Base-by-base conservation (phyloP, 1,140 invertebrate genomes). In the Bacillus rossius region DNA sequence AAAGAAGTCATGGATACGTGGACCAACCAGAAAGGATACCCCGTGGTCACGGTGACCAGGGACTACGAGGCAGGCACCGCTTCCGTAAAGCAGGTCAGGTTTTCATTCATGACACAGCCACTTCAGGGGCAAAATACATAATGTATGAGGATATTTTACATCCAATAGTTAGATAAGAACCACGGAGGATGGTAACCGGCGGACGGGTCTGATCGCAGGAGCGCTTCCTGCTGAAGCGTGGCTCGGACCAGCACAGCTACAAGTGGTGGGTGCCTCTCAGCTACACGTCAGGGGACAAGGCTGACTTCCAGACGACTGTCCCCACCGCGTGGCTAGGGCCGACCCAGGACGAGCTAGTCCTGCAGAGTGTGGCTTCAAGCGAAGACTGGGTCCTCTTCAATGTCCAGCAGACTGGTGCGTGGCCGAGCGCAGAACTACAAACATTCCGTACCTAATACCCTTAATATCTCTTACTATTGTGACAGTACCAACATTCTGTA, bases 11-110 rank as follows among this genome's bases (percentile, higher is more conserved):
- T 70, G 66, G 73, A 79, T 49, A 77, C 77, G 0, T 81, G 79
- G 79, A 76, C 73, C 8, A 56, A 75, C n/a, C 77, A 80, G 64
- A 78, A 71, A 66, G 62, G 62, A 17, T 79, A 74, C 61, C 78
- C 79, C 0, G 68, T 79, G 8, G 68, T 80, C 14, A 77, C 62
- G 3, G 63, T 77, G 10, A 69, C 53, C n/a, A 62, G 64, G 25
- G 48, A 68, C 55, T 69, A 73, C 55, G 38, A 52, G 3, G 51
- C 65, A 41, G 61, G 63, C 14, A 57, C 43, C 25, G 50, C 55
- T 20, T 40, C 13, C 14, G 43, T 66, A n/a, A 25, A 22, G n/a
- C 64, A 66, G 29, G 29, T 34, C 29, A 34, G 29, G 10, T 7
- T 34, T 34, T 10, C n/a, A n/a, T n/a, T n/a, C n/a, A n/a, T n/a